Evolutionary conservation across 1,140 invertebrate species (phyloP).

Genomic region (Caenorhabditis tropicalis): DNA sequence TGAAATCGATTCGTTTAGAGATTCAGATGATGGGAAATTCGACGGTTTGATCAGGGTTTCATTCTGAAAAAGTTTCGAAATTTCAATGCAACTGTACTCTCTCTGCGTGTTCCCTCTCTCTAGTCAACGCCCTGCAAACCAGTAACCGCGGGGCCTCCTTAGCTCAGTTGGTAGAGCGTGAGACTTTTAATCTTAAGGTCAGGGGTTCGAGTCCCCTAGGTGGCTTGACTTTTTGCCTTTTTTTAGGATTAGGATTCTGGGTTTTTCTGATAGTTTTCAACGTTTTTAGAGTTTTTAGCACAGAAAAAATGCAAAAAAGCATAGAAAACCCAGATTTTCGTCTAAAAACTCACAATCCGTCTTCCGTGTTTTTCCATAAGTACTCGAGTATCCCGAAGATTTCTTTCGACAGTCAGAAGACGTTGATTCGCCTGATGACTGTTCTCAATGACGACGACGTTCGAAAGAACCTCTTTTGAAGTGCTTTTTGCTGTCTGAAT

Average conservation of each 20-base stretch:
- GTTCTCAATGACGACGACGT: slow-evolving; percentile 47
- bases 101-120: no score
- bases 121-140: no score
- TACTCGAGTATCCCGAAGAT: slow-evolving; percentile 12
- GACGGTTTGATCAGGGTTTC: no score
- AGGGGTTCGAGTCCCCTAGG: neutral
- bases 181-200: slow-evolving; percentile 8
- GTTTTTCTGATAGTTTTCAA: no score
- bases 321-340: no score
- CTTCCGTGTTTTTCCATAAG: slow-evolving; percentile 41
- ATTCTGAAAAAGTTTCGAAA: no score
- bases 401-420: slow-evolving; percentile 46
- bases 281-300: no score
- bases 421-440: slow-evolving; percentile 50
- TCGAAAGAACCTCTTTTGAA: slow-evolving; percentile 22
- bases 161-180: neutral
- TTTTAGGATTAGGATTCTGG: no score
- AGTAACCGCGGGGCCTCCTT: neutral
- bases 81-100: no score
- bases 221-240: neutral
- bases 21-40: no score
- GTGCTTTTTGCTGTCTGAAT: slow-evolving; percentile 17
- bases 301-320: no score
- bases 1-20: neutral
- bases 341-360: neutral